Evolutionary conservation across 1,140 invertebrate genomes (phyloP).

Genomic region (Drosophila funebris): DNA sequence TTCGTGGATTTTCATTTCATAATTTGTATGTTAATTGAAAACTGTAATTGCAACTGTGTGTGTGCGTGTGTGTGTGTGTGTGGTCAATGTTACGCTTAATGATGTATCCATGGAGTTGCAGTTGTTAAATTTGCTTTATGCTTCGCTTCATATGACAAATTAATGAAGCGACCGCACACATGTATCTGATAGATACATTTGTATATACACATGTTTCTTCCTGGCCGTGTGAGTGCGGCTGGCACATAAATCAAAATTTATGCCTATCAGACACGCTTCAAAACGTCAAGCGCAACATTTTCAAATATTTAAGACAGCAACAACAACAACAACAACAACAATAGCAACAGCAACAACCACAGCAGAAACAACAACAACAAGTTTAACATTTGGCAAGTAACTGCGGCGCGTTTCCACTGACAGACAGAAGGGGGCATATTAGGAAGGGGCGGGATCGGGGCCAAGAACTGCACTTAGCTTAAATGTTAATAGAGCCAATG

Average conservation of each 20-base stretch:
- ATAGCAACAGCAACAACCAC: not conserved
- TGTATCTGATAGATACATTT: constrained; percentile 35
- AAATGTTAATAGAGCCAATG: constrained; percentile 64
- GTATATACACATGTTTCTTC: not conserved
- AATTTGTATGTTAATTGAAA: constrained; percentile 68
- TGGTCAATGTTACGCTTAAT: constrained; percentile 32
- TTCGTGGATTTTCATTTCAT: constrained; percentile 5
- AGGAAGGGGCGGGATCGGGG: not conserved
- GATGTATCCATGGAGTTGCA: constrained; percentile 38
- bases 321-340: constrained; percentile 6
- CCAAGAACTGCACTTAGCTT: constrained; percentile 38
- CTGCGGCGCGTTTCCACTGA: constrained; percentile 25
- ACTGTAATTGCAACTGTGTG: constrained; percentile 46
- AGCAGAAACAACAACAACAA: not conserved
- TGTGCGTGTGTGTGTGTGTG: constrained; percentile 14
- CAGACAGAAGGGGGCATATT: not conserved
- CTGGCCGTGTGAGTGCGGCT: constrained; percentile 7
- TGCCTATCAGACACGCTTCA: constrained; percentile 56
- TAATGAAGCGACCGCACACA: constrained; percentile 62
- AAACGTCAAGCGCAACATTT: constrained; percentile 63
- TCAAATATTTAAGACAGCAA: constrained; percentile 53
- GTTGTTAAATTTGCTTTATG: constrained; percentile 49
- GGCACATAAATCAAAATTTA: constrained; percentile 71
- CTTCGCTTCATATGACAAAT: constrained; percentile 74
- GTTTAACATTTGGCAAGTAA: constrained; percentile 59